Evolutionary conservation across 2,113 vertebrate genomes (phyloP).

Genomic region (Rostratula benghalensis): DNA sequence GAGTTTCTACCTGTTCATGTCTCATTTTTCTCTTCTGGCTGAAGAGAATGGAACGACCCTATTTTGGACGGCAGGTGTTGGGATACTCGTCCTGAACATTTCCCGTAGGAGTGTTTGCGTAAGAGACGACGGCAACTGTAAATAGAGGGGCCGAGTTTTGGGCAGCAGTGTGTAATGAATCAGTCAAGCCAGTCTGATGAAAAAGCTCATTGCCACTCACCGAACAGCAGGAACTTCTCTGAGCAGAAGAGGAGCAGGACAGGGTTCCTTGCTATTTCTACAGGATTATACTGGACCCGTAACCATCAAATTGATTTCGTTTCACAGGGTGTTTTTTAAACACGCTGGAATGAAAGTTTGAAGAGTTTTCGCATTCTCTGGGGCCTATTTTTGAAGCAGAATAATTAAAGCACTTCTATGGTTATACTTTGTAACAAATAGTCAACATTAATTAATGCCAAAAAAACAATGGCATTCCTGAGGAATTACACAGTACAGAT

Average conservation of each 20-base stretch:
- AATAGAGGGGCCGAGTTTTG: slow-evolving; percentile 53
- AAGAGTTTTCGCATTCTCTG: slow-evolving; percentile 40
- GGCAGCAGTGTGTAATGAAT: slow-evolving; percentile 45
- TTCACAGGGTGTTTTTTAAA: slow-evolving; percentile 48
- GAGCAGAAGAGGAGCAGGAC: background rate
- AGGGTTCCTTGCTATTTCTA: background rate
- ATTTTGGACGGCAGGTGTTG: slow-evolving; percentile 10
- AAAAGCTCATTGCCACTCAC: background rate
- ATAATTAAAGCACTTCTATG: slow-evolving; percentile 64
- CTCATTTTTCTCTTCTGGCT: background rate
- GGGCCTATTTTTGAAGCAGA: slow-evolving; percentile 52
- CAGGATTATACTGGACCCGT: background rate
- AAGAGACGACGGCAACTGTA: slow-evolving; percentile 31
- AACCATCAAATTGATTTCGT: slow-evolving; percentile 41
- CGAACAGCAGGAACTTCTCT: background rate
- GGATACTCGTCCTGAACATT: background rate
- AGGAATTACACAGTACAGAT: slow-evolving; percentile 71
- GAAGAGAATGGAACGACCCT: background rate
- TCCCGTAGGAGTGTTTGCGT: slow-evolving; percentile 18
- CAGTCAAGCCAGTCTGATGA: background rate
- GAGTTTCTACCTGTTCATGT: background rate
- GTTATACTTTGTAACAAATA: slow-evolving; percentile 67
- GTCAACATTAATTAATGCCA: slow-evolving; percentile 71
- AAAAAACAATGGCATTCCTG: slow-evolving; percentile 73
- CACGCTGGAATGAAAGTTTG: slow-evolving; percentile 27